These are phyloP conservation scores for Gastrophysa polygoni DNA, from an alignment of 2,888 invertebrate genomes.

Conservation along the genomic window DNA sequence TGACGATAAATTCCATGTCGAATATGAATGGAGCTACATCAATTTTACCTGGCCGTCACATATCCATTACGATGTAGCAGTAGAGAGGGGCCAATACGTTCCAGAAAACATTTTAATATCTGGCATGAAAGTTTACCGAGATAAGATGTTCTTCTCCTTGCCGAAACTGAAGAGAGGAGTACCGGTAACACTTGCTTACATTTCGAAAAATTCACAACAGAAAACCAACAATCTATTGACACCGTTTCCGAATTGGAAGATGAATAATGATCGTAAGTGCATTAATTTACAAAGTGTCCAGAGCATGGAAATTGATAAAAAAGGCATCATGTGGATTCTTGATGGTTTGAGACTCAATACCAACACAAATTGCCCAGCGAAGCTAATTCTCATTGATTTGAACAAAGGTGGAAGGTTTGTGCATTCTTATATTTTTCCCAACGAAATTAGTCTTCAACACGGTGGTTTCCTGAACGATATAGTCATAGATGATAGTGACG, in stretches of 20 bases:
- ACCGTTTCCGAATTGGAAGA: slow-evolving; percentile 74
- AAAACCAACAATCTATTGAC: slow-evolving; percentile 63
- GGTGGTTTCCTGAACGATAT: slow-evolving; percentile 71
- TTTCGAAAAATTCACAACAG: slow-evolving; percentile 47
- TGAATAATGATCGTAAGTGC: slow-evolving; percentile 65
- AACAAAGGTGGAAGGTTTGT: slow-evolving; percentile 64
- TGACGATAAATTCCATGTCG: background rate
- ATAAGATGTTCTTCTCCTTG: slow-evolving; percentile 69
- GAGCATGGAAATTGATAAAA: slow-evolving; percentile 74
- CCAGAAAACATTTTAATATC: slow-evolving; percentile 71
- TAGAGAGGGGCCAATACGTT: slow-evolving; percentile 65
- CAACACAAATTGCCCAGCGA: slow-evolving; percentile 67
- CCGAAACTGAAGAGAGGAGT: slow-evolving; percentile 72
- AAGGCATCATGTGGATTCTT: slow-evolving; percentile 72
- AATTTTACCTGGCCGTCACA: slow-evolving; percentile 71
- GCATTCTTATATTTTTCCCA: slow-evolving; percentile 66
- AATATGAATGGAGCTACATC: slow-evolving; percentile 67
- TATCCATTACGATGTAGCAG: slow-evolving; percentile 62
- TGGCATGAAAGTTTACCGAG: slow-evolving; percentile 71
- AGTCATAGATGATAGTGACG: slow-evolving; percentile 72
- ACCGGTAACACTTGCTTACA: slow-evolving; percentile 68
- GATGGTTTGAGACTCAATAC: slow-evolving; percentile 71
- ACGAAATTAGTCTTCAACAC: slow-evolving; percentile 62
- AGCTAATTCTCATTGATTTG: slow-evolving; percentile 70
- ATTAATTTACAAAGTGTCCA: slow-evolving; percentile 73